Conservation (phyloP, 2,888 invertebrate species). For the Diachrysia chrysitis region DNA sequence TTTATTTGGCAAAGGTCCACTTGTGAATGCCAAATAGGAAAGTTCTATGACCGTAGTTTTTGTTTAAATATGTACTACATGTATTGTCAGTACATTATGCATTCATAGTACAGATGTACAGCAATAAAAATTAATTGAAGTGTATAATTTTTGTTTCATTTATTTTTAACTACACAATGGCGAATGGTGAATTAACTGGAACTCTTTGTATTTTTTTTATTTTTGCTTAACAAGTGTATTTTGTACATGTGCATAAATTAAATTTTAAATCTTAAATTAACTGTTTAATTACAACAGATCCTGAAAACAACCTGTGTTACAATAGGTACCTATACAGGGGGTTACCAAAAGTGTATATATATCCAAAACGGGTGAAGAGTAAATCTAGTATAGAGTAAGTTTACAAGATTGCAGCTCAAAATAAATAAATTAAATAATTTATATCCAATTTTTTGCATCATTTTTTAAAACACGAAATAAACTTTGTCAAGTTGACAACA, state of each 20-base stretch:
- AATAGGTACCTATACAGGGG: no score
- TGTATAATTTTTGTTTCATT: slow-evolving; percentile 43
- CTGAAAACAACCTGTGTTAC: no score
- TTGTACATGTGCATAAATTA: background rate
- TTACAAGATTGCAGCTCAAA: no score
- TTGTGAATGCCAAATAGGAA: slow-evolving; percentile 85
- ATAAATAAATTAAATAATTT: no score
- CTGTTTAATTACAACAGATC: no score
- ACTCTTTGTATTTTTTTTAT: slow-evolving; percentile 8
- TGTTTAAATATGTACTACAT: slow-evolving; percentile 66
- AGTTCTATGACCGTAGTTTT: slow-evolving; percentile 81
- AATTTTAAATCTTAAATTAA: no score
- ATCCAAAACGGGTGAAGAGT: no score
- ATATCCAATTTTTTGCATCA: no score
- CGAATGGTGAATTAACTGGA: slow-evolving; percentile 15
- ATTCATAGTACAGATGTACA: slow-evolving; percentile 59
- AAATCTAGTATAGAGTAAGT: no score
- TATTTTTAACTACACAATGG: slow-evolving; percentile 29
- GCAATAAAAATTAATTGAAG: slow-evolving; percentile 67
- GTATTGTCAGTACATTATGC: slow-evolving; percentile 57
- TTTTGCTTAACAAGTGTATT: background rate
- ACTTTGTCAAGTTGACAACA: no score
- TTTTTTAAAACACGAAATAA: background rate
- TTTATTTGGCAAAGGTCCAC: slow-evolving; percentile 83
- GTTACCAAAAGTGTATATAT: no score